phyloP scores from a whole-genome alignment of 2,797 vertebrate species.

The Cryptoblepharus egeriae region DNA sequence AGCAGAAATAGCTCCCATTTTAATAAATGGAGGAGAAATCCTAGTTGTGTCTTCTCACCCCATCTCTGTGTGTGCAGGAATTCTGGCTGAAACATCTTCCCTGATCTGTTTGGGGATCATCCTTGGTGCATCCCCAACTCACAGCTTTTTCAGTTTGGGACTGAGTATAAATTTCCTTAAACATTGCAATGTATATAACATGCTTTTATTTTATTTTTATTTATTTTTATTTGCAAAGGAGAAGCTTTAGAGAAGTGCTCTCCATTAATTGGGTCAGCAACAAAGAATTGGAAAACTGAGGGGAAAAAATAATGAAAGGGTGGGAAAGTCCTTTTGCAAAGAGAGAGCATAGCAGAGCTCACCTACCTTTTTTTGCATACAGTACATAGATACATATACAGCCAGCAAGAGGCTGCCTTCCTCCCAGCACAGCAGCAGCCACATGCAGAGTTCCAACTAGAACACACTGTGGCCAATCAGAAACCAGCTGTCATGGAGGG shows the following conservation, averaged over 20 bases:
- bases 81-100: background rate
- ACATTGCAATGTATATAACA: constrained; percentile 29
- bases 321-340: constrained; percentile 17
- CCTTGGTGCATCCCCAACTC: accelerated
- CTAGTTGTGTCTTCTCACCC: constrained; percentile 7
- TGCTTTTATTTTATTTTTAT: constrained; percentile 10
- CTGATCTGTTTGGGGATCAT: accelerated
- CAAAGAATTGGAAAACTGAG: constrained; percentile 16
- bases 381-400: constrained; percentile 35
- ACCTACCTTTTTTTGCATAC: constrained; percentile 72
- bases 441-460: constrained; percentile 60
- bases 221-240: background rate
- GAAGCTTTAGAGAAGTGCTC: background rate
- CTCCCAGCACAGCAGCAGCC: constrained; percentile 59
- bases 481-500: constrained; percentile 28
- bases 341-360: constrained; percentile 37
- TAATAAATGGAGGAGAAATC: accelerated
- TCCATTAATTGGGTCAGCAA: constrained; percentile 25
- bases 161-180: constrained; percentile 35
- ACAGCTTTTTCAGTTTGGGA: accelerated
- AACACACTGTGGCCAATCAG: constrained; percentile 44
- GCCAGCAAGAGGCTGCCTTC: constrained; percentile 58
- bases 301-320: constrained; percentile 1
- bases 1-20: background rate
- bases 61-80: constrained; percentile 5